Base-by-base conservation (phyloP, 1,140 invertebrate species). In the Rhyacophila brunnea region DNA sequence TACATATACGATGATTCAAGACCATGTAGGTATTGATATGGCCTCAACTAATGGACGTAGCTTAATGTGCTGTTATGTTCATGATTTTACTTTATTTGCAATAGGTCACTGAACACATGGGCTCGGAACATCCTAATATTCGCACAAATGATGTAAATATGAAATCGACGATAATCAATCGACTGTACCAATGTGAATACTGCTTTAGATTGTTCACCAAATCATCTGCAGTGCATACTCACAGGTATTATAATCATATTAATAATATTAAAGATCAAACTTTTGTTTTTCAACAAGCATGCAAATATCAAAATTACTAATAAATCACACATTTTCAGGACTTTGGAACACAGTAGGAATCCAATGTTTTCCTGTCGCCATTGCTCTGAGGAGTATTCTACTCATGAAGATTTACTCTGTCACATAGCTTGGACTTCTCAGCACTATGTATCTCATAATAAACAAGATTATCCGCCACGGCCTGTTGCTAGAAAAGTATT, bases 161-260 rank as follows among this genome's bases (percentile, higher is more conserved):
- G 4, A 34, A 58, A 11, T 38, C 13, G n/a, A 35, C 34, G 1
- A 10, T 5, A 1, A 35, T 58, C 20, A 35, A 19, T 13, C 35
- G 55, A 18, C 55, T 58, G 10, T 58, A 50, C 13, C 55, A 58
- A 44, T 58, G 55, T 20, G 55, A 58, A 35, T 58, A 50, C 20
- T 58, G 55, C 20, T 58, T 45, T 6, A 42, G 28, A 15, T 28
- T 58, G n/a, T 58, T 49, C 23, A 50, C 40, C 15, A 58, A 50
- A 35, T 9, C 35, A 7, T 44, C 46, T 34, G 48, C 44, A 10
- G 23, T 58, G 0, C 38, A 50, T 35, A 43, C 32, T 19, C 55
- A 58, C 40, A 58, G 55, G 55, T 58, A 58, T 50, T 45, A n/a
- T n/a, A n/a, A n/a, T n/a, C n/a, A n/a, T n/a, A n/a, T n/a, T n/a